Evolutionary conservation across 2,888 invertebrate species (phyloP).

Genomic region (Theretra japonica): DNA sequence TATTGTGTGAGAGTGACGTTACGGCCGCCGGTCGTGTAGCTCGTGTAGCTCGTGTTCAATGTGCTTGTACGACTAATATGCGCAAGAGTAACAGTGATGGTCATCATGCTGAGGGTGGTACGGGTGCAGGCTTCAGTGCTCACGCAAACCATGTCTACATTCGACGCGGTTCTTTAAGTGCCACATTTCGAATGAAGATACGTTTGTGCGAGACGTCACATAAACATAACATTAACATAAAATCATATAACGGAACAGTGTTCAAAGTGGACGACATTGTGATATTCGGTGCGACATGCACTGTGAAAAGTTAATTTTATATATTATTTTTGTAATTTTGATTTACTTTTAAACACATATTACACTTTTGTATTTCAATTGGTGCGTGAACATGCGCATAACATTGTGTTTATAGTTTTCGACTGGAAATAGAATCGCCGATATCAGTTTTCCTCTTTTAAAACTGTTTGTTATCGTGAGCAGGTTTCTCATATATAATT

Average conservation of each 20-base stretch:
- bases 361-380: constrained; percentile 43
- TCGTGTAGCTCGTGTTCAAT: constrained; percentile 49
- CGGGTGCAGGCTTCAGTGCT: constrained; percentile 77
- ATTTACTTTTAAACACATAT: constrained; percentile 37
- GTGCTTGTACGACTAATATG: constrained; percentile 53
- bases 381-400: constrained; percentile 68
- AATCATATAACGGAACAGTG: constrained; percentile 63
- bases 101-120: constrained; percentile 80
- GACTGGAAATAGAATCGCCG: constrained; percentile 54
- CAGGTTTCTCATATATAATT: constrained; percentile 36
- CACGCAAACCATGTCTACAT: constrained; percentile 61
- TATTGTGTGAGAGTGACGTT: constrained; percentile 27
- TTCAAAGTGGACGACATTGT: constrained; percentile 69
- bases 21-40: constrained; percentile 37
- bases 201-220: constrained; percentile 64
- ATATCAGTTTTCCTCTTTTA: constrained; percentile 18
- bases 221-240: constrained; percentile 61
- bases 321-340: constrained; percentile 46
- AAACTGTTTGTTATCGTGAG: constrained; percentile 24
- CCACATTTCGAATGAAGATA: constrained; percentile 33
- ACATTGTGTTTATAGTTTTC: constrained; percentile 55
- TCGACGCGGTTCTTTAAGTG: constrained; percentile 4
- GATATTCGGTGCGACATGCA: constrained; percentile 80
- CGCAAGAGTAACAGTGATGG: constrained; percentile 61
- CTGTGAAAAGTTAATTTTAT: constrained; percentile 68